Evolutionary conservation across 1,140 invertebrate species (phyloP), one percentile per base, ranked within the genome.

Genomic region (Eufriesea mexicana): DNA sequence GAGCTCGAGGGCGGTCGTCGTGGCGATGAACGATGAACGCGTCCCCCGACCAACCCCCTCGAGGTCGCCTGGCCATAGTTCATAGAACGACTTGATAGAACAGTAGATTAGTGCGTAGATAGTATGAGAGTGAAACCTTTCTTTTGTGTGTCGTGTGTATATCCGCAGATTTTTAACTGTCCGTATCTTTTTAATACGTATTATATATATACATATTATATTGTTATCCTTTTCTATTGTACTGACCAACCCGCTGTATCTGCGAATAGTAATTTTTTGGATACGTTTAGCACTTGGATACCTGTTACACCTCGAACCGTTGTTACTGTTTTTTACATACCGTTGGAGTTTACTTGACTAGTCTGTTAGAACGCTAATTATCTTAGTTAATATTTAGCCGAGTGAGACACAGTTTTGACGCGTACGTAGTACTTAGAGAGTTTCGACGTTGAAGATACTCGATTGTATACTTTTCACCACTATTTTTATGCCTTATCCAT

Each of bases 91-190:
- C 64, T 80, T 66, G 75, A 14, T 92, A 92, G 91, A 91, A 87
- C 80, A 92, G 92, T 93, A 91, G 89, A 89, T 91, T 91, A 91
- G 91, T 84, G 89, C 64, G 92, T 93, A 93, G 92, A 91, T 92
- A 92, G 91, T 92, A 91, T 76, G 86, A 91, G 90, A 91, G 89
- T 92, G 91, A 89, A 83, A 83, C 89, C 84, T 85, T 91, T 84
- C 87, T 90, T 90, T 91, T 88, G 88, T 91, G 90, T 92, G 88
- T 92, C 88, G 84, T 92, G 90, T 93, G 89, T 91, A 81, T 86
- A 81, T 86, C 87, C 85, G 84, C 84, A 87, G 73, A 79, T 61
- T 84, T 68, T 86, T 86, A 62, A 89, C 54, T 89, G 61, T 84
- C 72, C 74, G 68, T 74, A 42, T 74, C 57, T 81, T 55, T 85